Base-by-base conservation (phyloP, 2,797 vertebrate species). In the Tarsius wallacei region DNA sequence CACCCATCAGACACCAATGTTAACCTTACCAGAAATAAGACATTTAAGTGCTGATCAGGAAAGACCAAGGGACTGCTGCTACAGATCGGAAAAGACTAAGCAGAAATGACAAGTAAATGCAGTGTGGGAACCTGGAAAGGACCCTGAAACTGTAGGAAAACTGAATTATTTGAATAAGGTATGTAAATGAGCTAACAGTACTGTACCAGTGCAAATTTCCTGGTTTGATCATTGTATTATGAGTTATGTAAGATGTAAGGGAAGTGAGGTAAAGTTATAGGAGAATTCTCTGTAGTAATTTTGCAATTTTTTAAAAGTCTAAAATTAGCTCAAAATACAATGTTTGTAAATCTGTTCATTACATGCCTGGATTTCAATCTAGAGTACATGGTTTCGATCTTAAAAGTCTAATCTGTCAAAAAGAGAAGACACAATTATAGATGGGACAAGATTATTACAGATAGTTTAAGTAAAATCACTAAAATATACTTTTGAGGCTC, bases 321-420 rank as follows among this genome's bases (percentile, higher is more conserved):
- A 86, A 90, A 88, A 86, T 36, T 78, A 81, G 47, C 36, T 96
- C n/a, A 89, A 93, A 96, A 77, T 83, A 33, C 93, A 87, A 36
- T 26, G 63, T 31, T 36, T 88, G 83, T 78, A 91, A 19, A 70
- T 17, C 61, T 78, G 9, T 73, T 92, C 47, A 49, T 64, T 36
- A 55, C 12, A 7, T 55, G 42, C 61, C 59, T 84, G 16, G 21
- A 63, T 81, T 42, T 61, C 26, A 71, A 49, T 24, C 17, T 51
- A 17, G 61, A 59, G 21, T n/a, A 13, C 47, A 87, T 2, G 31
- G n/a, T 63, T 70, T 68, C 85, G 64, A 42, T 66, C 31, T 73
- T 51, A 82, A 42, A 55, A 70, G 55, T 36, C 42, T 42, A 63
- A 42, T 57, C 53, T 61, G 31, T 93, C 26, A 33, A 84, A 73